These are phyloP conservation scores for Oryzias sinensis DNA, from an alignment of 2,797 vertebrate genomes.

Conservation along the genomic window DNA sequence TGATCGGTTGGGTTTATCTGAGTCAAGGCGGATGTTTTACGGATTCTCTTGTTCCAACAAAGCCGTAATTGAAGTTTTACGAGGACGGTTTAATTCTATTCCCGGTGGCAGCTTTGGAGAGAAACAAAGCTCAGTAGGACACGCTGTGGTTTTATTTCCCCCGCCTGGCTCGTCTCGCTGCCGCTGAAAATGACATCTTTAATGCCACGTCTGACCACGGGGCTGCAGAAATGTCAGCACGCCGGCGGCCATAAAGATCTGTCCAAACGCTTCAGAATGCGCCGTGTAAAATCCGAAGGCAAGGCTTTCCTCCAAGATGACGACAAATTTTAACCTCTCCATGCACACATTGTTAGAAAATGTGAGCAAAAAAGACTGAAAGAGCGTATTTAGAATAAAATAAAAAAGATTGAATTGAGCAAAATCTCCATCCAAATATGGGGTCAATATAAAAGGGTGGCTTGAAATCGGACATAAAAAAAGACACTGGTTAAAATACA, in stretches of 20 bases:
- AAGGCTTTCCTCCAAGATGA: background rate
- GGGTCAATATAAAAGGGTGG: too few species aligned
- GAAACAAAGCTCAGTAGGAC: background rate
- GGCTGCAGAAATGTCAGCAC: conserved; percentile 54
- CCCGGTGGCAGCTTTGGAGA: background rate
- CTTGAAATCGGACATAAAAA: too few species aligned
- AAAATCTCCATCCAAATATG: too few species aligned
- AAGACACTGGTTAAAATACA: too few species aligned
- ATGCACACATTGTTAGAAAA: background rate
- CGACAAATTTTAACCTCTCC: conserved; percentile 35
- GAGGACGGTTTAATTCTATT: conserved; percentile 6
- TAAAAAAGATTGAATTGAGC: background rate
- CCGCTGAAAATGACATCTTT: conserved; percentile 35
- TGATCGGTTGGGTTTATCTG: conserved; percentile 7
- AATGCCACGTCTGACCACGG: conserved; percentile 49
- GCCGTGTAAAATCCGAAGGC: conserved; percentile 6
- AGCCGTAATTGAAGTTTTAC: background rate
- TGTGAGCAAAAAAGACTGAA: background rate
- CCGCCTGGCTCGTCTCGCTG: conserved; percentile 14
- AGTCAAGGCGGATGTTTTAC: conserved; percentile 1
- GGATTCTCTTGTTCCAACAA: conserved; percentile 2
- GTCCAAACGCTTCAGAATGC: background rate
- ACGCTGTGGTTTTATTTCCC: background rate
- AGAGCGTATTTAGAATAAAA: background rate
- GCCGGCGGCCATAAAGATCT: conserved; percentile 17